Percentiles rank a stretch among this genome's conserved stretches.
Evolutionary conservation across 2,113 vertebrate species (phyloP).

Genomic region (Brachypodius melanocephalos): DNA sequence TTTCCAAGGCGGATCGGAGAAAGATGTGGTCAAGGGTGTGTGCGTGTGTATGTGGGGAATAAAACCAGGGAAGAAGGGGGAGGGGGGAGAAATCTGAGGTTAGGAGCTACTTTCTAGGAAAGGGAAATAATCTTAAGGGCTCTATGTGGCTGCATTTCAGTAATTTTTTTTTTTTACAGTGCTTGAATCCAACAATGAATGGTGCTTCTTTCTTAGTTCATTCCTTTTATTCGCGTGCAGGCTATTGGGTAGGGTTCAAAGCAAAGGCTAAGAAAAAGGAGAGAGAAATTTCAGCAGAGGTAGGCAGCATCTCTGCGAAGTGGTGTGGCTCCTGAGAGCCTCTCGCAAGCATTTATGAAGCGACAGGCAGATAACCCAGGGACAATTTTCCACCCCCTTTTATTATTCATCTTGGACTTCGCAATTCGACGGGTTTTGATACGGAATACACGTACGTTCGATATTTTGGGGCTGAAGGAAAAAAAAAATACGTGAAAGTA

Average conservation of each 20-base stretch:
- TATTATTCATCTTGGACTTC: background rate
- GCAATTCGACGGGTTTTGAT: background rate
- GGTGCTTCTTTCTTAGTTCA: slow-evolving; percentile 6
- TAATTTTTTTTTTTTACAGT: background rate
- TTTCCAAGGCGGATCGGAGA: background rate
- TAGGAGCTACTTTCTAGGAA: slow-evolving; percentile 56
- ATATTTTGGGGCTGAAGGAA: background rate
- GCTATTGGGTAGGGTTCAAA: slow-evolving; percentile 39
- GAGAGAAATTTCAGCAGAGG: background rate
- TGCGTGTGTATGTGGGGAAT: background rate
- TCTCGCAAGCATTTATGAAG: background rate
- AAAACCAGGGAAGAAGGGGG: background rate
- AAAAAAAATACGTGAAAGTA: background rate
- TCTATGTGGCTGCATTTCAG: slow-evolving; percentile 15
- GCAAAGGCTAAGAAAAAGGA: slow-evolving; percentile 7
- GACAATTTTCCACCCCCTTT: background rate
- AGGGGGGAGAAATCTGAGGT: background rate
- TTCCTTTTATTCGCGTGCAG: background rate
- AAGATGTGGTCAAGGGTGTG: slow-evolving; percentile 10
- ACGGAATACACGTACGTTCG: background rate
- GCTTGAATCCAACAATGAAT: slow-evolving; percentile 30
- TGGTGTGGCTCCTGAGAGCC: background rate
- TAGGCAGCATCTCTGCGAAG: slow-evolving; percentile 7
- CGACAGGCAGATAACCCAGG: background rate
- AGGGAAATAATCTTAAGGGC: slow-evolving; percentile 31